Percentiles rank a stretch among this genome's conserved stretches.
Conservation (phyloP, 2,888 invertebrate species). For the Tortricodes alternella region DNA sequence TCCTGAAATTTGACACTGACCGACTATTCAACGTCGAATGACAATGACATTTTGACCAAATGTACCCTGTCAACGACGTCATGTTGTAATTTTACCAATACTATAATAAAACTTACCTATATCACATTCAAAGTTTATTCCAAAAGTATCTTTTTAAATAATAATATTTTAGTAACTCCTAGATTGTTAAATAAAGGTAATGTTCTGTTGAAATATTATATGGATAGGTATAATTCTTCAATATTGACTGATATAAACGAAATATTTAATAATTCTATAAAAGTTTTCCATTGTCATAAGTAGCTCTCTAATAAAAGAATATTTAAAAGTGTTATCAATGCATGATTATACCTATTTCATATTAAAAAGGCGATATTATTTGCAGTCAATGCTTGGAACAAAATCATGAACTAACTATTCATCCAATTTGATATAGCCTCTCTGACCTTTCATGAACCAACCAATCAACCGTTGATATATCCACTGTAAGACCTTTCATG, state of each 20-base stretch:
- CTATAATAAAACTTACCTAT: constrained; percentile 21
- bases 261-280: constrained; percentile 34
- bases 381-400: constrained; percentile 18
- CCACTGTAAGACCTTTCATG: too few species aligned
- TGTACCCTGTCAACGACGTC: too few species aligned
- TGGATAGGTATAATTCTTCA: constrained; percentile 40
- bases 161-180: constrained; percentile 27
- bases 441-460: too few species aligned
- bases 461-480: too few species aligned
- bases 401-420: background rate
- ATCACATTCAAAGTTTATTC: constrained; percentile 31
- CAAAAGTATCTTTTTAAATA: constrained; percentile 27
- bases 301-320: constrained; percentile 63
- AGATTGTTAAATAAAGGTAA: constrained; percentile 33
- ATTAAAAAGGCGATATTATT: constrained; percentile 8
- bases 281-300: constrained; percentile 49
- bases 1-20: background rate
- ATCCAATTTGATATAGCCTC: too few species aligned
- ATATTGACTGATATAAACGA: constrained; percentile 49
- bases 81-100: constrained; percentile 16
- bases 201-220: constrained; percentile 13
- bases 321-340: constrained; percentile 25
- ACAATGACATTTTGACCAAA: too few species aligned
- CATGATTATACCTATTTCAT: constrained; percentile 29
- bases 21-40: background rate